Evolutionary conservation across 2,888 invertebrate genomes (phyloP), one percentile per base, ranked within the genome.

Genomic region (Lasioglossum malachurum): DNA sequence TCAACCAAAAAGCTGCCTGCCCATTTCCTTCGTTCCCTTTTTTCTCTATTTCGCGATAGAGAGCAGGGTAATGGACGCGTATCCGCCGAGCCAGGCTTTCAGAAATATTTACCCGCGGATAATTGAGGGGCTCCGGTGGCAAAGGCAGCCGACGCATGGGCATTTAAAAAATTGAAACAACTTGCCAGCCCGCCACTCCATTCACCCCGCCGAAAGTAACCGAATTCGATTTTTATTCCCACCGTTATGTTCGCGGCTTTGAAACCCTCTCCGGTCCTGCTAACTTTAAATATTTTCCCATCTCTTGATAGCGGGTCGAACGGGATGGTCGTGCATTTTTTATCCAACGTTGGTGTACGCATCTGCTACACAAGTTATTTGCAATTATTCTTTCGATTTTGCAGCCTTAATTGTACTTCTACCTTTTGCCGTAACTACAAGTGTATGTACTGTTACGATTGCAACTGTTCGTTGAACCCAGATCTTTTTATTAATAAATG

Each of bases 111-210:
- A 64, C 64, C 31, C 64, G n/a, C 64, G 16, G 64, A 64, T 64
- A 64, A 64, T 64, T 64, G 64, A 64, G 64, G 7, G 31, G 0
- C 27, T 64, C 64, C 27, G 31, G 10, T 2, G 64, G 27, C 16
- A 64, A 64, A 64, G 64, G 31, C 31, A 64, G 14, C 31, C 64
- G 27, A 31, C 64, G 31, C 7, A 31, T 16, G 31, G n/a, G 31
- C 64, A 64, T 64, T 64, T 64, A 64, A 64, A 64, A 64, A 64
- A 64, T 64, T 64, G 64, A 64, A 64, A 64, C 64, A 64, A 64
- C 53, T 53, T n/a, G n/a, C n/a, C n/a, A 53, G n/a, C 64, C 16
- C 16, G 31, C 27, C 31, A 31, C 27, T 64, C 64, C 27, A 64
- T 31, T 31, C 27, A 10, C 27, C n/a, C 64, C 16, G 31, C 64